Evolutionary conservation across 2,797 vertebrate species (phyloP), one percentile per base, ranked within the genome.

Genomic region (Phalanger gymnotis): DNA sequence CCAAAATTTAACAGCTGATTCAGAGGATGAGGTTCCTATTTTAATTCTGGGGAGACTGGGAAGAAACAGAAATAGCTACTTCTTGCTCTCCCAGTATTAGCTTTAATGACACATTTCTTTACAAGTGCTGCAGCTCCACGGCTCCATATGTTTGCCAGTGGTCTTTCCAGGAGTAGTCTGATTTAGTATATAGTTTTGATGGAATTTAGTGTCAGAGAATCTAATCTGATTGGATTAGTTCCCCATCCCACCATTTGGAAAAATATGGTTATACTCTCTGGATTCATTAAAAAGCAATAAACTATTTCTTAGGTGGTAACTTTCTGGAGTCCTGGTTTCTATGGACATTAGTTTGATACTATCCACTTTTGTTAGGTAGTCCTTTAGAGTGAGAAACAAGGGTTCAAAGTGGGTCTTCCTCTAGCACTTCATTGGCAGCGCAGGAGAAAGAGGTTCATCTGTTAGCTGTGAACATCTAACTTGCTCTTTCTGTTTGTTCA

Each of bases 241-340:
- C 22, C 30, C 34, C 28, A 40, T 14, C 53, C 7, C 11, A 91
- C 40, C 92, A 34, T n/a, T n/a, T 89, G 51, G 81, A 53, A 81
- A 95, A 93, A 12, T 14, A 31, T 89, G 90, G 87, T 30, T n/a
- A 73, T 40, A 51, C 58, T 92, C 55, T 92, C 92, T 58, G 53
- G 56, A 92, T 25, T 95, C 14, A 52, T 89, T 94, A 96, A 96
- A 96, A 57, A 25, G 14, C 13, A 66, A 66, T 13, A 56, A 93
- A 2, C n/a, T 12, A n/a, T 90, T 94, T 91, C 16, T 94, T 57
- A 93, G 0, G 90, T 81, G 92, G 40, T 90, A 0, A 31, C 87
- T 89, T 73, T 90, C 22, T 92, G 34, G 93, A 97, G 47, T 90
- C 51, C 27, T 52, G 53, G 73, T 47, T 90, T 93, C 90, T 40